Evolutionary conservation across 2,888 invertebrate genomes (phyloP).

Genomic region (Hofmannophila pseudospretella): DNA sequence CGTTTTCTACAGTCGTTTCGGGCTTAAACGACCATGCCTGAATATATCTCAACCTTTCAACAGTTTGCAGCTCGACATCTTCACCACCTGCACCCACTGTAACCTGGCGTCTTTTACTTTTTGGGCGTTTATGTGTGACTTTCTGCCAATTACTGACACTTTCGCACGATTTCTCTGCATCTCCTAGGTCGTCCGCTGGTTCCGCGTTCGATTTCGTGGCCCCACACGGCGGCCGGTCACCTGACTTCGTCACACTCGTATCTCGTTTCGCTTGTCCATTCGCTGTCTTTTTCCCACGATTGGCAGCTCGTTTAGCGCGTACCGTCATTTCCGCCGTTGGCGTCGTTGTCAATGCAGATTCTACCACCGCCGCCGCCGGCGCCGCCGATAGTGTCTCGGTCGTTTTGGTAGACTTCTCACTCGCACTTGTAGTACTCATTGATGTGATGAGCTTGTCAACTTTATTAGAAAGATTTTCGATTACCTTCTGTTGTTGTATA

Average conservation of each 20-base stretch:
- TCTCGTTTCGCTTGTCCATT: no score
- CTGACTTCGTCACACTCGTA: background rate
- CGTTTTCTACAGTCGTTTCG: background rate
- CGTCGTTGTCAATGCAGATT: background rate
- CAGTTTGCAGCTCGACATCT: background rate
- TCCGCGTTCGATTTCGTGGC: background rate
- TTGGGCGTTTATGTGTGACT: background rate
- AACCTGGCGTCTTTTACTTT: background rate
- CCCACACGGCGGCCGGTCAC: background rate
- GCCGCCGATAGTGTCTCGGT: no score
- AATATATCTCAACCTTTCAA: background rate
- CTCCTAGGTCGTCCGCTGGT: background rate
- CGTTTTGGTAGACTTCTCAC: no score
- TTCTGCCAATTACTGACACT: background rate
- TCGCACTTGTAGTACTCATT: background rate
- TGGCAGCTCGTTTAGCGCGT: background rate
- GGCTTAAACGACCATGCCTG: background rate
- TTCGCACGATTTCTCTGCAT: background rate
- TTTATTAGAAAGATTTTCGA: constrained; percentile 8
- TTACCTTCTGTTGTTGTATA: background rate
- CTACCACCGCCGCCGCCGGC: no score
- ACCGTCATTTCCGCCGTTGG: background rate
- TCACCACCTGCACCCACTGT: background rate
- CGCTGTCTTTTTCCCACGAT: background rate
- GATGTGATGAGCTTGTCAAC: background rate